Evolutionary conservation across 2,888 invertebrate genomes (phyloP).

Genomic region (Coleophora deauratella): DNA sequence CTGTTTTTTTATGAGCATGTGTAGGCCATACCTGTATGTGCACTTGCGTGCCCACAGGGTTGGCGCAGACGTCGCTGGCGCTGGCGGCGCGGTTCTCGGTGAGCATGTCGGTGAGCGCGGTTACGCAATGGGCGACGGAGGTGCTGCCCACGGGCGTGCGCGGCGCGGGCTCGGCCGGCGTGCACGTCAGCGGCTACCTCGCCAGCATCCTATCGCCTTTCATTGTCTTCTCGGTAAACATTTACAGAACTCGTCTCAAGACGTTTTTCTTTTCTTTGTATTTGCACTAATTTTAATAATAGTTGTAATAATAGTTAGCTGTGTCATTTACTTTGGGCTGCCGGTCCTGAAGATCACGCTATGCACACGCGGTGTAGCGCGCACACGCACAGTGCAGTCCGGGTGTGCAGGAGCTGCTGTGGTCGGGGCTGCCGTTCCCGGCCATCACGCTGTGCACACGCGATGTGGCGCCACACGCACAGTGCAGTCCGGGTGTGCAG

Average conservation of each 20-base stretch:
- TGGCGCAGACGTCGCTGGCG: constrained; percentile 47
- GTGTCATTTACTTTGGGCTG: no score
- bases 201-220: constrained; percentile 54
- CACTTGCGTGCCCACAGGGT: no score
- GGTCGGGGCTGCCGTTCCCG: constrained; percentile 45
- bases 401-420: not conserved
- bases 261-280: not conserved
- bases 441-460: no score
- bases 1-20: no score
- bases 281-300: not conserved
- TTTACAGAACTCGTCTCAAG: not conserved
- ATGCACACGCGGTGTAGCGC: no score
- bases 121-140: constrained; percentile 63
- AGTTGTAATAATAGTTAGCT: no score
- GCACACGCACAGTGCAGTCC: not conserved
- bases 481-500: no score
- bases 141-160: constrained; percentile 56
- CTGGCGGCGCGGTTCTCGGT: constrained; percentile 57
- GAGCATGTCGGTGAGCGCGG: constrained; percentile 61
- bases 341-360: not conserved
- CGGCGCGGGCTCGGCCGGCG: constrained; percentile 50
- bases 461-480: no score
- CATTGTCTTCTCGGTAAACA: constrained; percentile 53
- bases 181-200: constrained; percentile 57
- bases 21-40: no score